These are phyloP conservation scores for Meta bourneti DNA, from an alignment of 2,888 invertebrate species.

Conservation along the genomic window DNA sequence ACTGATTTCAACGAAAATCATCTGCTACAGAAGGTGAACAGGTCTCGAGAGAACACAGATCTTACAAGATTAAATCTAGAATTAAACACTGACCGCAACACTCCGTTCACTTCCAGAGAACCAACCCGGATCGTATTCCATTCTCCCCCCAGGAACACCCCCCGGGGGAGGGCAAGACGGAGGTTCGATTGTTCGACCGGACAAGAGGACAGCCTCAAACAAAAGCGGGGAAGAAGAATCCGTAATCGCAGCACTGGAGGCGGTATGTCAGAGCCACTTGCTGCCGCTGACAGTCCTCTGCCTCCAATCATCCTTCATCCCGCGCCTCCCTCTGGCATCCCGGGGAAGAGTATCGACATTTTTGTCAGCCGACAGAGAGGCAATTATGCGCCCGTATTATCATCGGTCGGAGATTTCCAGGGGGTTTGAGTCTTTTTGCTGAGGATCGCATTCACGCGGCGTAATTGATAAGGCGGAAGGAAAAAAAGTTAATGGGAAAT, in stretches of 20 bases:
- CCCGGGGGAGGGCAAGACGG: neutral
- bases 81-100: neutral
- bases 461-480: conserved; percentile 43
- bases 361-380: conserved; percentile 26
- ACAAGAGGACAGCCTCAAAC: neutral
- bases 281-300: conserved; percentile 64
- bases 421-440: neutral
- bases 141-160: neutral
- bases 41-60: no score
- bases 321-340: conserved; percentile 13
- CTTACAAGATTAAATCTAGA: neutral
- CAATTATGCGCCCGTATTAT: conserved; percentile 42
- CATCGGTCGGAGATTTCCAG: neutral
- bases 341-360: conserved; percentile 28
- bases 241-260: conserved; percentile 39
- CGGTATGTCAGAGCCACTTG: conserved; percentile 69
- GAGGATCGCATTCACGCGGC: neutral
- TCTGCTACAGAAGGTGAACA: no score
- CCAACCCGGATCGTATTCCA: neutral
- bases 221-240: conserved; percentile 35
- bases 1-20: no score
- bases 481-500: conserved; percentile 9
- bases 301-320: conserved; percentile 65
- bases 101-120: neutral
- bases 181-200: neutral